Evolutionary conservation across 2,113 vertebrate species (phyloP).

Genomic region (Chionis minor): DNA sequence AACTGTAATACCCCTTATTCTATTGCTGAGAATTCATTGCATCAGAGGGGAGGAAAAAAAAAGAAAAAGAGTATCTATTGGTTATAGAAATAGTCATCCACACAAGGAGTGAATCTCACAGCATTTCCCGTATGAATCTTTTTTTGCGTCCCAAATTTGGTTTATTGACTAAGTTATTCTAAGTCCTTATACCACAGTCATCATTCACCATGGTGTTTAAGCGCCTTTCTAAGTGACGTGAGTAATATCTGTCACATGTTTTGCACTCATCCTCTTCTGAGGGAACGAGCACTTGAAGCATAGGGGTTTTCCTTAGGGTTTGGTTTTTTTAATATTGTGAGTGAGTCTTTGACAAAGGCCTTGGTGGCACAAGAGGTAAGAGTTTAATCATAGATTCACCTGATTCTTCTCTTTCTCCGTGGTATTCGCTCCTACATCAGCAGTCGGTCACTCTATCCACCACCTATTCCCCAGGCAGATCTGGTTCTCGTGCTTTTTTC

Average conservation of each 20-base stretch:
- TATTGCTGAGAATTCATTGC: neutral
- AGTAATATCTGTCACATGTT: neutral
- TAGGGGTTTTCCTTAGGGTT: neutral
- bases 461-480: conserved; percentile 40
- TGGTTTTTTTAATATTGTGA: neutral
- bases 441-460: conserved; percentile 36
- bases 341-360: neutral
- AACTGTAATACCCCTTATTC: neutral
- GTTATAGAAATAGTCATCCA: neutral
- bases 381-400: neutral
- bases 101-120: neutral
- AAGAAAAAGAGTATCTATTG: neutral
- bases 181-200: neutral
- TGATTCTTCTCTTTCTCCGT: neutral
- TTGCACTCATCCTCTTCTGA: neutral
- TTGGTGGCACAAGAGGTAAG: neutral
- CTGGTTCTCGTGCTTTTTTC: conserved; percentile 1
- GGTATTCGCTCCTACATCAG: neutral
- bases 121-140: neutral
- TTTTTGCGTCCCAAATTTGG: neutral
- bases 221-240: neutral
- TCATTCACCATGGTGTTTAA: neutral
- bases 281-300: neutral
- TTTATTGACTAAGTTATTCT: neutral
- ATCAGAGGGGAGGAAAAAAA: neutral